Conservation (phyloP, 1,140 invertebrate genomes). For the Orchesella cincta region DNA sequence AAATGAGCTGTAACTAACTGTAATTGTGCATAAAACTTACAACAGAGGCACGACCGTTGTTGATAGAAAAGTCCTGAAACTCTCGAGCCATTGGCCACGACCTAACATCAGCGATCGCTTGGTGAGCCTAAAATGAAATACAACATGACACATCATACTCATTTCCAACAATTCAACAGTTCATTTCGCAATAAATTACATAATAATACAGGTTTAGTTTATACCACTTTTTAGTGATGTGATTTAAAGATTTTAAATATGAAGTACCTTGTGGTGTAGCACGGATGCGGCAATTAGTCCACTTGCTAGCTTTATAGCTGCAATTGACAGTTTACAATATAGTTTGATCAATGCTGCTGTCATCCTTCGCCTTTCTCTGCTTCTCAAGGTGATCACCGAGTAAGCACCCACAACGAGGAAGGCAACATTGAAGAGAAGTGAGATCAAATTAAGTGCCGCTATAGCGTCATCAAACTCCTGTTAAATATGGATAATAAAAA, state of each 20-base stretch:
- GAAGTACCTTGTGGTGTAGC: conserved; percentile 45
- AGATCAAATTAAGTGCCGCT: conserved; percentile 43
- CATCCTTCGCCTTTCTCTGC: conserved; percentile 26
- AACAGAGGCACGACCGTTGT: conserved; percentile 44
- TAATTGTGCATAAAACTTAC: conserved; percentile 37
- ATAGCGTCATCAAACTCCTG: conserved; percentile 47
- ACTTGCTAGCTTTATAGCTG: conserved; percentile 33
- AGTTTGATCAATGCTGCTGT: conserved; percentile 28
- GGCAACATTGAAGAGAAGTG: conserved; percentile 39
- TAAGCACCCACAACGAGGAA: conserved; percentile 43
- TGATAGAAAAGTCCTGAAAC: conserved; percentile 43
- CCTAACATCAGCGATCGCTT: conserved; percentile 37
- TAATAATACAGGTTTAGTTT: background rate
- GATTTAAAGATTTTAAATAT: too few species aligned
- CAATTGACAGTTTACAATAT: conserved; percentile 39
- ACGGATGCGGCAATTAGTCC: conserved; percentile 44
- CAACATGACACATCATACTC: too few species aligned
- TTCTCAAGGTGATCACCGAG: conserved; percentile 31
- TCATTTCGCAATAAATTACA: background rate
- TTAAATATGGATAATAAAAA: background rate
- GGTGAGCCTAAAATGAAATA: conserved; percentile 47
- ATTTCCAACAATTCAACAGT: too few species aligned
- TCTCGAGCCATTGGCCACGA: conserved; percentile 51
- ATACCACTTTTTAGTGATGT: too few species aligned
- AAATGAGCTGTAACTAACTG: too few species aligned